Evolutionary conservation across 1,140 invertebrate genomes (phyloP).

Genomic region (Phymorhynchus buccinoides): DNA sequence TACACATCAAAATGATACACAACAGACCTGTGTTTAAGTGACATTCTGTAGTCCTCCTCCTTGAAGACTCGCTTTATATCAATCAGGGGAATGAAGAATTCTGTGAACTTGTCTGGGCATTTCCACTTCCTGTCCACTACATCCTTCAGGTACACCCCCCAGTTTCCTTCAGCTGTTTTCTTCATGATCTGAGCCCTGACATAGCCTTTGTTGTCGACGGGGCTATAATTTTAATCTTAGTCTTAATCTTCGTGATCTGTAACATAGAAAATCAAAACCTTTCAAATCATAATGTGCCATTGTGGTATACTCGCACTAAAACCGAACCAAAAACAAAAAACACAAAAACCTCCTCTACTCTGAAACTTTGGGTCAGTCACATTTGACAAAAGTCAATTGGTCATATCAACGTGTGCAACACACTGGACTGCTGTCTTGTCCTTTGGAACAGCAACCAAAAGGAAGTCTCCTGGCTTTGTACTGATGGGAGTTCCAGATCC

Average conservation of each 20-base stretch:
- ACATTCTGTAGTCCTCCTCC: too few relatives aligned
- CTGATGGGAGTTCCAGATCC: too few relatives aligned
- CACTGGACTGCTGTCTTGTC: not conserved
- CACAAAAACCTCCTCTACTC: not conserved
- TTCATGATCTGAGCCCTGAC: not conserved
- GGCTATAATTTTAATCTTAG: too few relatives aligned
- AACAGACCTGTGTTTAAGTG: too few relatives aligned
- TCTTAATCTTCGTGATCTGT: not conserved
- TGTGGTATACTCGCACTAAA: not conserved
- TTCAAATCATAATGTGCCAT: not conserved
- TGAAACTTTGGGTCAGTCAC: conserved; percentile 7
- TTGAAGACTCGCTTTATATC: not conserved
- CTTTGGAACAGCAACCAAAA: not conserved
- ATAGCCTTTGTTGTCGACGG: too few relatives aligned
- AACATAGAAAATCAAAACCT: not conserved
- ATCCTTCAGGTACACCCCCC: conserved; percentile 4
- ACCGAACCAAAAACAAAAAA: not conserved
- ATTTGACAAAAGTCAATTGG: not conserved
- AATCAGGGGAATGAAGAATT: conserved; percentile 15
- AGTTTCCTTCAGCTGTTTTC: conserved; percentile 12
- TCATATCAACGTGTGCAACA: too few relatives aligned
- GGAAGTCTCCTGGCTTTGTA: not conserved
- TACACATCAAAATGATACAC: too few relatives aligned
- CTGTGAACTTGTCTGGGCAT: not conserved
- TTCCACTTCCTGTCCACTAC: not conserved